Base-by-base conservation (phyloP, 2,797 vertebrate species). In the Sparidentex hasta region DNA sequence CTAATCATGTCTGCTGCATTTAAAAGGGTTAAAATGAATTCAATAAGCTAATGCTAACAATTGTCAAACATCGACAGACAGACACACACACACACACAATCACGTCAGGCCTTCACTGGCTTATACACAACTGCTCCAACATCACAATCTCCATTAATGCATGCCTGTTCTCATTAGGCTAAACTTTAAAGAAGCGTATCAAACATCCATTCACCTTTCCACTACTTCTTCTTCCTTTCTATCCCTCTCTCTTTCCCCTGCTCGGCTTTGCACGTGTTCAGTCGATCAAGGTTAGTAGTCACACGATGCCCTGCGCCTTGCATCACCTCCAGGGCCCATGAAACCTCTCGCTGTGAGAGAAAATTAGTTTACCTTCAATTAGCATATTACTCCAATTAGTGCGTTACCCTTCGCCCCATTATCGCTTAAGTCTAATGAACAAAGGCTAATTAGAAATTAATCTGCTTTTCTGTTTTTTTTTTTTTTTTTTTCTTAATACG, bases 391-490 rank as follows among this genome's bases (percentile, higher is more conserved):
- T 88, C 86, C 78, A 90, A 92, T 92, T 93, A 92, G 73, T 16
- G 41, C 0, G 43, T 85, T 87, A 87, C 74, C 84, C 86, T 89
- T 80, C 63, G 47, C 81, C 83, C 85, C 83, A 87, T 90, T 91
- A 88, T 93, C 57, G 7, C 77, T 72, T 2, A 75, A 86, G 78
- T 90, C 86, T 91, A 91, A 93, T 92, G 86, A 93, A 89, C 82
- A 93, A 87, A 90, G 78, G 86, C 88, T 90, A 92, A 92, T 93
- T 92, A 91, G 83, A 88, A 92, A 91, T 85, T 67, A 89, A 91
- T 90, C 84, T 63, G 65, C 55, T 68, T 67, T 71, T 38, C 33
- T 73, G 59, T 29, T 6, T 52, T 25, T 12, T 12, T 14, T 12
- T n/a, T 65, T 46, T 38, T 21, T 47, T n/a, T n/a, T n/a, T n/a